Percentiles rank a stretch among this genome's conserved stretches.
phyloP scores from a whole-genome alignment of 1,140 invertebrate genomes.

The Drosophila nasuta region DNA sequence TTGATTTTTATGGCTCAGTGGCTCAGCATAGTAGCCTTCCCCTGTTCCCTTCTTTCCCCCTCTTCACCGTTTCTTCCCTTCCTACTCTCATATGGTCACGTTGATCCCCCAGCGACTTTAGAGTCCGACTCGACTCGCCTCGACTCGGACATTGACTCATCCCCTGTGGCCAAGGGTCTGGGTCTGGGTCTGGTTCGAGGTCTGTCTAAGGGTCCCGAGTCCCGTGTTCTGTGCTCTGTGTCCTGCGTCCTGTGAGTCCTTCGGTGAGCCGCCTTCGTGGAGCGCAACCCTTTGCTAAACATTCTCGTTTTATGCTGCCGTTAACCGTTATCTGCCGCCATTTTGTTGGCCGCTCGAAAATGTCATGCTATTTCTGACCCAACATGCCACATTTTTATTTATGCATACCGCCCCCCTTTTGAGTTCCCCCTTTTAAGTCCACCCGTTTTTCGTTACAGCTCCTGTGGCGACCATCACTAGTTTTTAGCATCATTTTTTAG shows the following conservation, averaged over 20 bases:
- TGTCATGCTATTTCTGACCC: constrained; percentile 81
- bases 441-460: background rate
- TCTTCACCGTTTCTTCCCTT: too few relatives aligned
- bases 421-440: background rate
- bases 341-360: constrained; percentile 69
- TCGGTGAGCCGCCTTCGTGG: too few relatives aligned
- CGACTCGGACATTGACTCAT: constrained; percentile 15
- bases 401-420: constrained; percentile 54
- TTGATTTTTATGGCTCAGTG: constrained; percentile 79
- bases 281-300: constrained; percentile 65
- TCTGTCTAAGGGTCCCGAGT: background rate
- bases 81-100: constrained; percentile 1
- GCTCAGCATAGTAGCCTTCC: constrained; percentile 30
- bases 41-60: background rate
- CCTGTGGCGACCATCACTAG: constrained; percentile 11
- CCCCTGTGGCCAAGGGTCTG: background rate
- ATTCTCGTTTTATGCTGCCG: constrained; percentile 69
- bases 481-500: constrained; percentile 12
- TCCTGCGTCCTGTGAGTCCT: too few relatives aligned
- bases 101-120: constrained; percentile 13
- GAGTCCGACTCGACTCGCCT: constrained; percentile 7
- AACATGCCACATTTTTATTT: constrained; percentile 81
- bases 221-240: background rate
- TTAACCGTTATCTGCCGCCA: constrained; percentile 66
- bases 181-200: background rate